These are phyloP conservation scores for Montipora capitata DNA, from an alignment of 92 coral and sea anemone genomes.

Conservation along the genomic window DNA sequence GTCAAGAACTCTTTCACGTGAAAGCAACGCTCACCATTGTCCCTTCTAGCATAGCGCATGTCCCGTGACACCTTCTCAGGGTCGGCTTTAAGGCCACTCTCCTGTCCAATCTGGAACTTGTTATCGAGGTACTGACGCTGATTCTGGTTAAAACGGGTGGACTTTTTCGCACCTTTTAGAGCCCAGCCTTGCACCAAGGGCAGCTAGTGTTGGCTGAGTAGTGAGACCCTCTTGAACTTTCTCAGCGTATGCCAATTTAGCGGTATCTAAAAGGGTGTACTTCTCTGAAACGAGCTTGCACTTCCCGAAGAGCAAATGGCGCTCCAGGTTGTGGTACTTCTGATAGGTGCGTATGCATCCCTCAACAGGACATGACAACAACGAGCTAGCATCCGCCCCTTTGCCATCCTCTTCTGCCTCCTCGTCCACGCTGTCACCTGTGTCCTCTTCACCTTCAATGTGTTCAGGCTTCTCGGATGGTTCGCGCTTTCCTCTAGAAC, in stretches of 20 bases:
- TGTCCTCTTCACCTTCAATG: too few relatives aligned
- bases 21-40: slow-evolving; percentile 40
- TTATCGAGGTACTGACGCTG: slow-evolving; percentile 48
- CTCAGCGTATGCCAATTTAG: slow-evolving; percentile 14
- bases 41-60: slow-evolving; percentile 50
- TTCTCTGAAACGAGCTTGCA: slow-evolving; percentile 40
- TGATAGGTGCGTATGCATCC: slow-evolving; percentile 54
- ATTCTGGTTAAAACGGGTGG: too few relatives aligned
- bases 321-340: slow-evolving; percentile 38
- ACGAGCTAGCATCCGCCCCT: background rate
- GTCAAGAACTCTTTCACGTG: slow-evolving; percentile 54
- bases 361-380: slow-evolving; percentile 48
- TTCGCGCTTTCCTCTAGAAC: slow-evolving; percentile 3
- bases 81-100: slow-evolving; percentile 70
- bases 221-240: too few relatives aligned
- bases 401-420: background rate
- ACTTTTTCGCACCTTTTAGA: too few relatives aligned
- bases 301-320: slow-evolving; percentile 45
- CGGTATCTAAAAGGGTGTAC: slow-evolving; percentile 25
- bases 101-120: slow-evolving; percentile 55
- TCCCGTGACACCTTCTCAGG: slow-evolving; percentile 57
- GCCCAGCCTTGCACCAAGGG: too few relatives aligned
- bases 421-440: background rate
- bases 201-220: too few relatives aligned
- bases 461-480: background rate